Base-by-base conservation (phyloP, 2,797 vertebrate species). In the Neoniphon sammara region DNA sequence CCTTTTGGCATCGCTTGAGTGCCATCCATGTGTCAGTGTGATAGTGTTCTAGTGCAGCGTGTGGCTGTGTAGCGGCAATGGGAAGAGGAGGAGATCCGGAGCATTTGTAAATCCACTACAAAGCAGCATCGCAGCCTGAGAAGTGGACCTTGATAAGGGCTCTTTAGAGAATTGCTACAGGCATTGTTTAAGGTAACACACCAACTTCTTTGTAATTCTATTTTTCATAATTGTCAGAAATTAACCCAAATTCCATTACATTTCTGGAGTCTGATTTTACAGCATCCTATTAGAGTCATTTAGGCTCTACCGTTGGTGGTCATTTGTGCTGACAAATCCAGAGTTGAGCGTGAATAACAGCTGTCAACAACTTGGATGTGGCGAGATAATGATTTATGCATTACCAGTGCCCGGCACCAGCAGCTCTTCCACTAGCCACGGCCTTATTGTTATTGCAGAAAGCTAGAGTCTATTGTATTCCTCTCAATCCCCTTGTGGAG, bases 131-230 rank as follows among this genome's bases (percentile, higher is more conserved):
- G 79, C 91, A 89, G 77, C 87, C 88, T 68, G 87, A 89, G 89
- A 93, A 94, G 90, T 88, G 94, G 92, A 93, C 82, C 85, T 75
- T 78, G 66, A 66, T 72, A 84, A 78, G 75, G 92, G 94, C 85
- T 91, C 92, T 86, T 88, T 77, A 85, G 88, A 86, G 84, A 78
- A 84, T 80, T 71, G 63, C 81, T 75, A 36, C 74, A 87, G 86
- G 82, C 73, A 58, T 85, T 74, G 60, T 85, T 85, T 11, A 72
- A 92, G 93, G 92, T 92, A 91, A 83, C 75, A 75, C 87, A 77
- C 77, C 83, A 91, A 94, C 93, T 94, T 93, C 90, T 88, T 77
- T 84, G n/a, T 71, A 67, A 77, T 79, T 53, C 36, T 75, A 54
- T 66, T 49, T 25, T 66, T n/a, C 36, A 70, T 62, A 44, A 78